Conservation (phyloP, 1,140 invertebrate genomes). For the Papilio polyxenes region DNA sequence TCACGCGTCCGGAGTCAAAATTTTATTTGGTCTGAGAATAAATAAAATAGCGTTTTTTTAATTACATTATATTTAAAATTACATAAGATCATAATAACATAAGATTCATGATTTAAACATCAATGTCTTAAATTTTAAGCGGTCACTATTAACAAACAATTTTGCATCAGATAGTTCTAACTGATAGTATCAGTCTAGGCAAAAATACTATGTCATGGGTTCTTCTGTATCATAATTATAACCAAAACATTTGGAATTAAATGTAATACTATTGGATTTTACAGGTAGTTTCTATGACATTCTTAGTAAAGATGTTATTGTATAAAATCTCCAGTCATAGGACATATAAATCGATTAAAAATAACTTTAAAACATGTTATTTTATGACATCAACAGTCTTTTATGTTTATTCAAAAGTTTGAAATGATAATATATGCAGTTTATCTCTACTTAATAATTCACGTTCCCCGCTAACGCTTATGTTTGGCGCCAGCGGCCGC, state of each 20-base stretch:
- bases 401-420: neutral
- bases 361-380: neutral
- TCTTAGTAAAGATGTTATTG: too few species aligned
- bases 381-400: neutral
- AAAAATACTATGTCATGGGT: too few species aligned
- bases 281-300: too few species aligned
- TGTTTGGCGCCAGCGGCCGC: slow-evolving; percentile 52
- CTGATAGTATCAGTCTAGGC: too few species aligned
- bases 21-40: slow-evolving; percentile 58
- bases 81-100: too few species aligned
- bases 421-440: neutral
- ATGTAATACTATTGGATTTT: too few species aligned
- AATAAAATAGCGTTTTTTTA: slow-evolving; percentile 37
- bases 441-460: neutral
- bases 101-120: neutral
- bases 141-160: too few species aligned
- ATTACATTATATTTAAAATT: neutral
- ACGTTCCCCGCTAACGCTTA: slow-evolving; percentile 40
- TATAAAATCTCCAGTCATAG: too few species aligned
- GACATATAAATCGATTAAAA: neutral
- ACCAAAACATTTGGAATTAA: too few species aligned
- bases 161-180: too few species aligned
- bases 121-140: too few species aligned
- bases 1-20: slow-evolving; percentile 64
- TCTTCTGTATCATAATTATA: too few species aligned